Conservation (phyloP, 2,888 invertebrate genomes). For the Ormyrus labotus region DNA sequence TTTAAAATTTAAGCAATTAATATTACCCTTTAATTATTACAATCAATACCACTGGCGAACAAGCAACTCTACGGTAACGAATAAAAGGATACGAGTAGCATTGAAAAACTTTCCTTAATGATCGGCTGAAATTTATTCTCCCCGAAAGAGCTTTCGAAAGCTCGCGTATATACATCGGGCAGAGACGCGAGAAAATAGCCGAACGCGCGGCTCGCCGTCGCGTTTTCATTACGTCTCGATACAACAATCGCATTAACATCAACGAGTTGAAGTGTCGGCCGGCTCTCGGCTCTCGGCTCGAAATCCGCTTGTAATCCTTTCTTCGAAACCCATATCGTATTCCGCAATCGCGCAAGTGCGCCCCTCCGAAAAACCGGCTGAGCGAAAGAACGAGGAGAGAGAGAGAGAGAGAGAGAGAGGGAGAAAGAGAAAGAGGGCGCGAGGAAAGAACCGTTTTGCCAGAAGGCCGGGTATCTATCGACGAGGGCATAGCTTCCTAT, state of each 20-base stretch:
- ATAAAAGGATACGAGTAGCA: too few species aligned
- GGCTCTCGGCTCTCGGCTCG: background rate
- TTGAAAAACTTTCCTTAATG: too few species aligned
- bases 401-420: slow-evolving; percentile 14
- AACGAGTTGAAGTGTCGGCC: background rate
- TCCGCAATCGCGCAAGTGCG: slow-evolving; percentile 20
- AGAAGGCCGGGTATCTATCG: slow-evolving; percentile 68
- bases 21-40: too few species aligned
- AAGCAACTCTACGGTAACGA: too few species aligned
- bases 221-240: slow-evolving; percentile 17
- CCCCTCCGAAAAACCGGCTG: slow-evolving; percentile 42
- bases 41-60: too few species aligned
- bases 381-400: slow-evolving; percentile 8
- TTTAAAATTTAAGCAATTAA: too few species aligned
- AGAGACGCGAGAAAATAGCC: background rate
- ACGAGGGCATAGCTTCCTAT: slow-evolving; percentile 71
- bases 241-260: slow-evolving; percentile 39
- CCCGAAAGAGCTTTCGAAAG: too few species aligned
- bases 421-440: background rate
- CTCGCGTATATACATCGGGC: background rate
- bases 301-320: slow-evolving; percentile 40
- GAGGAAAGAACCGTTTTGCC: slow-evolving; percentile 21
- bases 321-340: slow-evolving; percentile 23
- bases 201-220: background rate
- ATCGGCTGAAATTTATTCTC: too few species aligned